phyloP scores from a whole-genome alignment of 2,797 vertebrate genomes.

The Myripristis murdjan region DNA sequence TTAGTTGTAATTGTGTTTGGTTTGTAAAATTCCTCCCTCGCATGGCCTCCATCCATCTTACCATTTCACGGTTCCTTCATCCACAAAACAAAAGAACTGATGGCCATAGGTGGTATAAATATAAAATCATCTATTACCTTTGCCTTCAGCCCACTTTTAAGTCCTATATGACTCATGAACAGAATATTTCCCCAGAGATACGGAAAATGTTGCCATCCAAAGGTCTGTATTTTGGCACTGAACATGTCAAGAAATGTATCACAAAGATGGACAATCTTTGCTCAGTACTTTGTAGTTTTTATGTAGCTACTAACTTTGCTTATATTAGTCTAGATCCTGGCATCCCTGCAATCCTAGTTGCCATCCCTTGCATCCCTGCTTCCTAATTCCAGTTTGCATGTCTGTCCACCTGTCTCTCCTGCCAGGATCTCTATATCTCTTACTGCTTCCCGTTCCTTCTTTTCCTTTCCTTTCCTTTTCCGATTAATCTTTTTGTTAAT shows the following conservation, averaged over 20 bases:
- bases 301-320: constrained; percentile 27
- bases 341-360: constrained; percentile 31
- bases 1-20: constrained; percentile 51
- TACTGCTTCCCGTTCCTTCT: neutral
- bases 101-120: constrained; percentile 52
- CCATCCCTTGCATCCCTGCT: constrained; percentile 26
- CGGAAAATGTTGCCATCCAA: constrained; percentile 28
- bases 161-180: constrained; percentile 61
- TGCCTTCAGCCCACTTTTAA: constrained; percentile 66
- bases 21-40: constrained; percentile 48
- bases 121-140: constrained; percentile 51
- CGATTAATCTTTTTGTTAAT: neutral
- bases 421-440: neutral
- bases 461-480: neutral
- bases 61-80: constrained; percentile 40
- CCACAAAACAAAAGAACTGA: constrained; percentile 60
- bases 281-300: constrained; percentile 66
- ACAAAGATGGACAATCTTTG: constrained; percentile 58
- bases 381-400: constrained; percentile 26
- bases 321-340: constrained; percentile 7
- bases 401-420: neutral
- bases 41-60: constrained; percentile 49
- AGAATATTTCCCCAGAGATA: constrained; percentile 24
- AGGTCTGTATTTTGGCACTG: constrained; percentile 33
- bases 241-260: constrained; percentile 31